Conservation (phyloP, 2,113 vertebrate species). For the Pelodiscus sinensis region DNA sequence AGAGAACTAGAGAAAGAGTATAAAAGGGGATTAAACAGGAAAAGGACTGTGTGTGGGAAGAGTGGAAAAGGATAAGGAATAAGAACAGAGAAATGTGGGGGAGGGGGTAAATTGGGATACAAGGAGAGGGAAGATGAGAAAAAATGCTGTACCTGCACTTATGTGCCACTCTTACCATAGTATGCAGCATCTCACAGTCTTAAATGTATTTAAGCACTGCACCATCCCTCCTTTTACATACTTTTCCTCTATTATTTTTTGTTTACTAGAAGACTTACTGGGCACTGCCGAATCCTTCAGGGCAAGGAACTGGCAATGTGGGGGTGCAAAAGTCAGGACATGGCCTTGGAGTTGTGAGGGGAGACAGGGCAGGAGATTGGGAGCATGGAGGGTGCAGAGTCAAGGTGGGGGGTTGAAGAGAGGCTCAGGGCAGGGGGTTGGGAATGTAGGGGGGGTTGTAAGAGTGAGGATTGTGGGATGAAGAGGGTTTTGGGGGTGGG, state of each 20-base stretch:
- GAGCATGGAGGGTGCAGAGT: no score
- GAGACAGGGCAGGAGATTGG: no score
- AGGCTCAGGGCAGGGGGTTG: no score
- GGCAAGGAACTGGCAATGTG: no score
- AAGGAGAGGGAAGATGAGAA: neutral
- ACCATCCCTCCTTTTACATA: neutral
- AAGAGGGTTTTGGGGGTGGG: no score
- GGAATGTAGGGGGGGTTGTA: no score
- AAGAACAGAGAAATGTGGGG: neutral
- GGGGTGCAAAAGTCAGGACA: no score
- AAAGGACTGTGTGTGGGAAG: neutral
- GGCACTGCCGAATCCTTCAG: no score
- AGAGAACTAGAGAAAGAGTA: constrained; percentile 10
- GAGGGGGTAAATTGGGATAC: neutral
- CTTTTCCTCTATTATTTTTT: neutral
- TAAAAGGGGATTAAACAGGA: neutral
- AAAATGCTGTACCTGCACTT: neutral
- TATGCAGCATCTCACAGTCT: neutral
- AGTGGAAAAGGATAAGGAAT: neutral
- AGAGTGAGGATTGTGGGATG: no score
- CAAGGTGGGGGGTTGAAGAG: no score
- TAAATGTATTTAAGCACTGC: neutral
- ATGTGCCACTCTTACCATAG: neutral
- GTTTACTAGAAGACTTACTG: neutral
- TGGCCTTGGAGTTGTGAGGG: no score